A percentile compares a stretch with the other conserved stretches of the same genome.
These are phyloP conservation scores for Netelia fuscicornis DNA, from an alignment of 2,888 invertebrate genomes.

Conservation along the genomic window DNA sequence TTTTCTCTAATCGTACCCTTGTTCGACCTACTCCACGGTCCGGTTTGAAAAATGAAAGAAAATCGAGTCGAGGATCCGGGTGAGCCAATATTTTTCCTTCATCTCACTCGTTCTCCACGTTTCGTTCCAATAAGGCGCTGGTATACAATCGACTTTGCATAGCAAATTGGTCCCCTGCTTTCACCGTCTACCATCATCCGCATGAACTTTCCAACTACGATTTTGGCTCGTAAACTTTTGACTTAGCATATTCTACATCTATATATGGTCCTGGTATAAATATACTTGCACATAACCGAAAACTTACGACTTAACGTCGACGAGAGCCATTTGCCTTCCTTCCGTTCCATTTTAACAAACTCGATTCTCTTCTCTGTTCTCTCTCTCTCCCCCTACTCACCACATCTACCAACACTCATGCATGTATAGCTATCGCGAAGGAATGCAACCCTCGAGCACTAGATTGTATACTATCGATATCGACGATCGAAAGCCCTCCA, in stretches of 20 bases:
- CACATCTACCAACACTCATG: neutral
- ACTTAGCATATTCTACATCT: slow-evolving; percentile 59
- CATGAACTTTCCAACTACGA: slow-evolving; percentile 55
- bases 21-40: no score
- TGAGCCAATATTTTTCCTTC: slow-evolving; percentile 36
- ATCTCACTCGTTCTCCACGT: neutral
- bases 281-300: slow-evolving; percentile 13
- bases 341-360: slow-evolving; percentile 59
- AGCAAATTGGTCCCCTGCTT: slow-evolving; percentile 53
- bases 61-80: neutral
- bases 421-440: slow-evolving; percentile 19
- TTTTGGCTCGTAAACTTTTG: slow-evolving; percentile 60
- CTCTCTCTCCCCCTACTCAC: neutral
- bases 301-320: slow-evolving; percentile 52
- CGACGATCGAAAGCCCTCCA: slow-evolving; percentile 63
- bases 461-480: slow-evolving; percentile 68
- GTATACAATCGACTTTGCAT: slow-evolving; percentile 59
- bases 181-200: slow-evolving; percentile 26
- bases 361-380: slow-evolving; percentile 40
- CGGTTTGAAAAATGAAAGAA: slow-evolving; percentile 6
- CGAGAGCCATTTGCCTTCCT: slow-evolving; percentile 60
- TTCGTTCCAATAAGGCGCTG: slow-evolving; percentile 28
- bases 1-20: no score
- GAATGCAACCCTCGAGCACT: slow-evolving; percentile 35
- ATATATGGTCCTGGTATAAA: neutral